Base-by-base conservation (phyloP, 2,113 vertebrate genomes). In the Tragelaphus strepsiceros region DNA sequence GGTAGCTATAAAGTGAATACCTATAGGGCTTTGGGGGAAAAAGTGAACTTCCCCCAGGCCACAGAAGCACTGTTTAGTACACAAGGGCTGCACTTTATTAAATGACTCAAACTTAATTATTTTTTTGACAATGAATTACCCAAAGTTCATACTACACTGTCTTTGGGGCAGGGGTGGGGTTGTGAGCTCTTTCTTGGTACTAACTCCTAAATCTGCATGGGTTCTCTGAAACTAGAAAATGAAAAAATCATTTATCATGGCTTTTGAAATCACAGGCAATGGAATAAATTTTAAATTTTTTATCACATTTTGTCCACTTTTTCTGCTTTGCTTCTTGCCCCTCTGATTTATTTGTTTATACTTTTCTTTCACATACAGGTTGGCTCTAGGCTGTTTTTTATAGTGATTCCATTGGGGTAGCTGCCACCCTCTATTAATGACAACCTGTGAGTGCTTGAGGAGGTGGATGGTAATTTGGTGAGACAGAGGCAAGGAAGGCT, bases 341-440 rank as follows among this genome's bases (percentile, higher is more conserved):
- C 16, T 95, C 88, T 93, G 90, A 96, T 97, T 97, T 95, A 97
- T 94, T 95, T 97, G 80, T 95, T 96, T 94, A 85, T 97, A 58
- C 88, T 88, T 88, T 62, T 96, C 54, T 92, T 96, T 59, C 81
- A 90, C 74, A 13, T 22, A 54, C 43, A 51, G 30, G 26, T 96
- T 87, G 80, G 71, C 54, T 96, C 0, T 24, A 54, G 90, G 87
- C 54, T 97, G 26, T 93, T 81, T 95, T 90, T 96, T 62, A 94
- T 85, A 91, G 56, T 85, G 28, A 94, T 86, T 94, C 74, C 35
- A 1, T 62, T 96, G 78, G 14, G 67, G 54, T 64, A 85, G 59
- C 62, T 90, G 30, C 54, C 77, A 90, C 14, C 30, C 32, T 96
- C 88, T 90, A 26, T 81, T 86, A 87, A 93, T 67, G 77, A 61